Percentiles rank a stretch among this genome's conserved stretches.
Conservation (phyloP, 1,140 invertebrate genomes). For the Carcinoscorpius rotundicauda region DNA sequence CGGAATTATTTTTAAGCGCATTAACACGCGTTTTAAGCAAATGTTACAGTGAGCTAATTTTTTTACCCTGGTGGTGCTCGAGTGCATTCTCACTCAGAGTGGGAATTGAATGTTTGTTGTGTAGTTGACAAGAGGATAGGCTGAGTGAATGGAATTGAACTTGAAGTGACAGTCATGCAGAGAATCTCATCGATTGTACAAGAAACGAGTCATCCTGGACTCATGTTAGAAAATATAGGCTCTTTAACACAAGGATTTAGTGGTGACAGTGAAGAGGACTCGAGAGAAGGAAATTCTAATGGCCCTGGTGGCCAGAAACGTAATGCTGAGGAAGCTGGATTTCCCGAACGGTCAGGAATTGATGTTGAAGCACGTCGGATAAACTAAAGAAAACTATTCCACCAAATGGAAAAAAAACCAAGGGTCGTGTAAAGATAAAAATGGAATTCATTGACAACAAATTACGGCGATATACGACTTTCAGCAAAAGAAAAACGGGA, state of each 20-base stretch:
- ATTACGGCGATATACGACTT: slow-evolving; percentile 94
- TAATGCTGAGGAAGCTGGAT: slow-evolving; percentile 4
- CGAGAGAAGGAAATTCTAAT: slow-evolving; percentile 11
- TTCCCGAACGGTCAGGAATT: slow-evolving; percentile 13
- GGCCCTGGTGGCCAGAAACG: slow-evolving; percentile 12
- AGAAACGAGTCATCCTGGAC: neutral
- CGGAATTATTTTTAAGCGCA: neutral
- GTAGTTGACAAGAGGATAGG: too few relatives aligned
- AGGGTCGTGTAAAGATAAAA: slow-evolving; percentile 99
- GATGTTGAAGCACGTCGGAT: slow-evolving; percentile 4
- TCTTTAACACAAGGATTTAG: slow-evolving; percentile 1
- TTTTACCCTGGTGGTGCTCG: too few relatives aligned
- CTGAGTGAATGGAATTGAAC: too few relatives aligned
- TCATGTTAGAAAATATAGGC: neutral
- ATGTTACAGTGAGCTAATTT: too few relatives aligned
- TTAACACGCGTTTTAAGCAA: too few relatives aligned
- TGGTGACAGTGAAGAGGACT: slow-evolving; percentile 6
- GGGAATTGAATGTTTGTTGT: too few relatives aligned
- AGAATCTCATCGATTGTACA: neutral
- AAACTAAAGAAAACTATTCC: slow-evolving; percentile 19
- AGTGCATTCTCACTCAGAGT: too few relatives aligned
- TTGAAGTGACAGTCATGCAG: too few relatives aligned
- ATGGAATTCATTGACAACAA: slow-evolving; percentile 99
- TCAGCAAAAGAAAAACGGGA: slow-evolving; percentile 99
- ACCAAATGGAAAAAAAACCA: slow-evolving; percentile 81